These are phyloP conservation scores for Lapara coniferarum DNA, from an alignment of 2,888 invertebrate species.

Conservation along the genomic window DNA sequence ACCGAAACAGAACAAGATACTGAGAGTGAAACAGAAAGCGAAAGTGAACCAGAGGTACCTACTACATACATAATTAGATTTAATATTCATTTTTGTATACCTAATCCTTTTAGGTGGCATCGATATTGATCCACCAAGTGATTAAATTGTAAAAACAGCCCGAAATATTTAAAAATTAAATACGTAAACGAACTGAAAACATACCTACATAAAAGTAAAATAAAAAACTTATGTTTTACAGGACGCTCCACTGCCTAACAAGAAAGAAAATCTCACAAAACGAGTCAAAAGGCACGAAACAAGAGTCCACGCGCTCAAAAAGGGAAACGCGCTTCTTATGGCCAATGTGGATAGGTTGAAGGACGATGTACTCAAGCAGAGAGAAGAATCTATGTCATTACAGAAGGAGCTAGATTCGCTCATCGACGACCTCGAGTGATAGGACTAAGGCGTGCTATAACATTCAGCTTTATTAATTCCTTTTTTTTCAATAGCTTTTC, in stretches of 20 bases:
- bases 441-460: conserved; percentile 23
- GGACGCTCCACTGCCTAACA: conserved; percentile 87
- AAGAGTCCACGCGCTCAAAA: conserved; percentile 90
- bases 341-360: conserved; percentile 94
- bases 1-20: conserved; percentile 87
- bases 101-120: too few relatives aligned
- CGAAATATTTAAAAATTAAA: too few relatives aligned
- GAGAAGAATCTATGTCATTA: conserved; percentile 89
- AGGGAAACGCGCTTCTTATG: conserved; percentile 93
- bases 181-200: too few relatives aligned
- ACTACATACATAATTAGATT: neutral
- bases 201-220: neutral
- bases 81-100: too few relatives aligned
- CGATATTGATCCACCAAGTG: too few relatives aligned
- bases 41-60: conserved; percentile 86
- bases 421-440: conserved; percentile 91
- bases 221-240: conserved; percentile 50
- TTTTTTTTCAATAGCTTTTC: conserved; percentile 14
- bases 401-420: conserved; percentile 94
- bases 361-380: conserved; percentile 92
- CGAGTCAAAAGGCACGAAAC: conserved; percentile 90
- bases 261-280: conserved; percentile 86
- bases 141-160: too few relatives aligned
- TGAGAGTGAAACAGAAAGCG: conserved; percentile 86
- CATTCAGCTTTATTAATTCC: conserved; percentile 2